Base-by-base conservation (phyloP, 2,797 vertebrate species). In the Carduelis carduelis region DNA sequence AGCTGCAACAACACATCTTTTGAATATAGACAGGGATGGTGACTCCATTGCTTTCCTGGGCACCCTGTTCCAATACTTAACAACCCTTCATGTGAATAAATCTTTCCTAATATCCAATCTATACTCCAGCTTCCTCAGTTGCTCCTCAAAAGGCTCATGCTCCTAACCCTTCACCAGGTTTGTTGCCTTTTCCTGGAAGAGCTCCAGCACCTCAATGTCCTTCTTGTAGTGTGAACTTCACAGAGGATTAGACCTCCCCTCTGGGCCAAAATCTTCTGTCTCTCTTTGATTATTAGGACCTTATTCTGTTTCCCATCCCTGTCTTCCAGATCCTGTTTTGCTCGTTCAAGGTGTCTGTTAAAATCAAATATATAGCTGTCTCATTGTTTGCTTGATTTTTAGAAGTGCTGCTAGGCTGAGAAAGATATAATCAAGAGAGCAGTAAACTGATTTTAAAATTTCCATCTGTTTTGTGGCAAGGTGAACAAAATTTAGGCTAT, bases 361-460 rank as follows among this genome's bases (percentile, higher is more conserved):
- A 39, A 96, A 89, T 39, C 15, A 83, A 26, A n/a, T 66, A 18
- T 69, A 55, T 49, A 23, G 27, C 34, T 71, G 14, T 69, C 26
- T 71, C n/a, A 63, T 56, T 69, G 19, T 79, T 91, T 75, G 13
- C 83, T 90, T 91, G 44, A 6, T 76, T 93, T 95, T 93, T 37
- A 26, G 23, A 87, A 93, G 90, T 87, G 28, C 59, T 93, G 79
- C 89, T 97, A 69, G 95, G 84, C 37, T 2, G 94, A 74, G 21
- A 86, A 83, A 75, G 39, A 89, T 63, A 84, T 65, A 50, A 83
- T 70, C 50, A 89, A 83, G 56, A 30, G 72, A 91, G 68, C 23
- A 96, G 91, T 91, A 91, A 93, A 61, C 30, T 84, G 66, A 82
- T 90, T 96, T 96, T 95, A 83, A 83, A 70, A 90, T 75, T 95